Percentiles rank a stretch among this genome's conserved stretches.
These are phyloP conservation scores for Erebia palarica DNA, from an alignment of 2,888 invertebrate genomes.

Conservation along the genomic window DNA sequence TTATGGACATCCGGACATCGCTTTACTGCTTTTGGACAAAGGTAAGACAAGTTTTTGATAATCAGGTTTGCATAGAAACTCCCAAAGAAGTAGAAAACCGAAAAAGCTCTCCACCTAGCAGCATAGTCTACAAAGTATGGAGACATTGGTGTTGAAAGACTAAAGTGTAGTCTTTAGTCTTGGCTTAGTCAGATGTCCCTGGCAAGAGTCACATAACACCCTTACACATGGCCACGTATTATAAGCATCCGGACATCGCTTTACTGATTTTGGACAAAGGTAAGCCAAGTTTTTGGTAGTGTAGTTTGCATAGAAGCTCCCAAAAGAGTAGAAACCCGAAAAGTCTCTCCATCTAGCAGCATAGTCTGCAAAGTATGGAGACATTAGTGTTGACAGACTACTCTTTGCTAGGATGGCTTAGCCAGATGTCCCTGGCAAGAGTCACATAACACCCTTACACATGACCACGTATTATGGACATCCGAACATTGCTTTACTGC, in stretches of 20 bases:
- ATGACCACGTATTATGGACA: conserved; percentile 99
- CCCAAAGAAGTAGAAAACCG: no score
- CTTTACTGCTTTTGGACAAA: conserved; percentile 93
- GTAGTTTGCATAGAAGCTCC: no score
- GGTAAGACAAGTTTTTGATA: conserved; percentile 67
- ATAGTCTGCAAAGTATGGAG: conserved; percentile 93
- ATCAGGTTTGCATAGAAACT: no score
- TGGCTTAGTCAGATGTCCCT: conserved; percentile 93
- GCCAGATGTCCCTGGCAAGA: no score
- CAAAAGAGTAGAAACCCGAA: conserved; percentile 54
- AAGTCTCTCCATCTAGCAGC: neutral
- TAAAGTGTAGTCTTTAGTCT: conserved; percentile 92
- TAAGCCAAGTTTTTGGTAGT: conserved; percentile 36
- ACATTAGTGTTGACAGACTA: conserved; percentile 91
- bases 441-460: conserved; percentile 97
- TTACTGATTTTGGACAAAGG: conserved; percentile 94
- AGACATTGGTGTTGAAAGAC: conserved; percentile 93
- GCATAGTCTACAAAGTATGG: conserved; percentile 93
- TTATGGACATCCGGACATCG: conserved; percentile 96
- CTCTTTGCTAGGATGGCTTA: no score
- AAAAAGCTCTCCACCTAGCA: no score
- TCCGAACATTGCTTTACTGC: conserved; percentile 92
- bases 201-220: conserved; percentile 98
- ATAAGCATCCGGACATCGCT: conserved; percentile 96
- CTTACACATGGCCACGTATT: conserved; percentile 98